Evolutionary conservation across 2,113 vertebrate species (phyloP), one percentile per base, ranked within the genome.

Genomic region (Daboia siamensis): DNA sequence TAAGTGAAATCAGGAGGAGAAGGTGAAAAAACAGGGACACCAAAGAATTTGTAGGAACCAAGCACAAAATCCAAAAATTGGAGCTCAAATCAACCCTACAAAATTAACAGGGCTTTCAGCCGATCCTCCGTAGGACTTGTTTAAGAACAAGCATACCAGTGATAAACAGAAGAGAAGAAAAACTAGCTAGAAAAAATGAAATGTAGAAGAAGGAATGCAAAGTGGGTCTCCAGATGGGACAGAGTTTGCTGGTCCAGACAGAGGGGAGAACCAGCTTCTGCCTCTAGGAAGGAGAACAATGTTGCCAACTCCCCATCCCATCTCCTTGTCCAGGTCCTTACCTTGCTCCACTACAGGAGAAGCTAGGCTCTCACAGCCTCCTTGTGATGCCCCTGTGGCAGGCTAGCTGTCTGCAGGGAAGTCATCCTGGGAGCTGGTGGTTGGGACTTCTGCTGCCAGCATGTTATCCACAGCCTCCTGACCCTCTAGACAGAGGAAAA

Each of bases 301-400:
- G 33, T 4, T 3, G 74, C 74, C 74, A 7, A 8, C 33, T 20
- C 3, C 74, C 33, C 17, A 3, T 21, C 74, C 74, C 74, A 21
- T 33, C 74, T 10, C 74, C 74, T 10, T 7, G 17, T 0, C 74
- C 17, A 15, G 29, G 64, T 91, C 96, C 97, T 93, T 88, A 95
- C 96, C 97, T 96, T 96, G 90, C 96, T 94, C 89, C 91, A 88
- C 80, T 93, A 92, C 7, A 55, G 51, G 64, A 39, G 64, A 56
- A 94, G 88, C 52, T 93, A 57, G 57, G 90, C 86, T 61, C 92
- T 92, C 33, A 56, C 52, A 23, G 87, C 94, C 24, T 86, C 80
- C 59, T 93, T 90, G 4, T 39, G 93, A 91, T 84, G 94, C 91
- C 91, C 80, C 64, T 80, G 92, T 11, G 87, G 93, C 56, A 92